A percentile compares a stretch with the other conserved stretches of the same genome.
Evolutionary conservation across 53 echinoderm and acorn worm species (phyloP).

Genomic region (Arbacia lixula): DNA sequence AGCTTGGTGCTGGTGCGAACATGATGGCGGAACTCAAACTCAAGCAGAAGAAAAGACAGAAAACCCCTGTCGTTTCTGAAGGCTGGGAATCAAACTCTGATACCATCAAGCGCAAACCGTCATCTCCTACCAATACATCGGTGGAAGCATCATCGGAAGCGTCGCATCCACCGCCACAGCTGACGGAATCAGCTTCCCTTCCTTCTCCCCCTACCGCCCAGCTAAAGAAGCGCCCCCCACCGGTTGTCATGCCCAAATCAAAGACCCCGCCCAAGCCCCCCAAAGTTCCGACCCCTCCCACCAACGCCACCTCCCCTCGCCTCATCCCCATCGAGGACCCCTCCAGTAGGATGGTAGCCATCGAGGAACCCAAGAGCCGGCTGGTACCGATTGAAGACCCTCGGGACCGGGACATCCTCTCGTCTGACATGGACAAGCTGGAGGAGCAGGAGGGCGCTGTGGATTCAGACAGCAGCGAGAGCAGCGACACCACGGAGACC

Average conservation of each 20-base stretch:
- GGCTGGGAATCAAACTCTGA: conserved; percentile 82
- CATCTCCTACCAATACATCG: conserved; percentile 12
- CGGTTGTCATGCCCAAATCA: conserved; percentile 40
- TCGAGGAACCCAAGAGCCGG: conserved; percentile 20
- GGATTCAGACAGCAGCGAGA: conserved; percentile 93
- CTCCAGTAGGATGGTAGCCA: background rate
- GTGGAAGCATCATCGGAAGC: background rate
- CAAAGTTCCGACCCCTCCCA: background rate
- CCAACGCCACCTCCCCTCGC: background rate
- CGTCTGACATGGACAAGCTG: conserved; percentile 79
- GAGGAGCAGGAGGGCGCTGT: conserved; percentile 83
- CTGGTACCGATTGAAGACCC: conserved; percentile 61
- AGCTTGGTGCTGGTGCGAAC: background rate
- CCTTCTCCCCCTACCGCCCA: conserved; percentile 25
- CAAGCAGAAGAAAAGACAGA: conserved; percentile 69
- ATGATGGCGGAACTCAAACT: conserved; percentile 57
- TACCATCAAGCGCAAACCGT: conserved; percentile 81
- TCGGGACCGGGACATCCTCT: conserved; percentile 86
- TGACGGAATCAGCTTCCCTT: background rate
- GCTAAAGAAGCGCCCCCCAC: conserved; percentile 27
- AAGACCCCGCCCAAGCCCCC: conserved; percentile 13
- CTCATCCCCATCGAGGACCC: conserved; percentile 19
- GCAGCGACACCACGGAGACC: conserved; percentile 62
- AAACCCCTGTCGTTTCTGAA: conserved; percentile 74
- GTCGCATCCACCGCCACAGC: background rate